Conservation (phyloP, 2,113 vertebrate species). For the Arenaria interpres region DNA sequence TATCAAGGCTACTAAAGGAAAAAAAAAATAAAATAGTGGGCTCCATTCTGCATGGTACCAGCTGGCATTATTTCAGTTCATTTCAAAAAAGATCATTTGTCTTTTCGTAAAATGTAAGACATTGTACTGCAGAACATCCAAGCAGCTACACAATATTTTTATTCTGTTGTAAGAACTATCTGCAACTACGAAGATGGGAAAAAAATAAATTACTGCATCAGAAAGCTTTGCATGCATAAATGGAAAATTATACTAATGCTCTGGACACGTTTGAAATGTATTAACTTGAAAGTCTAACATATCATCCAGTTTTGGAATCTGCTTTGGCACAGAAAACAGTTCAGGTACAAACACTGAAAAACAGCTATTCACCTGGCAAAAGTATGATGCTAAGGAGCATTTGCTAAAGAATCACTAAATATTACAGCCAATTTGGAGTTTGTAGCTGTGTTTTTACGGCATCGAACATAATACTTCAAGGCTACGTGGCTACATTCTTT, state of each 20-base stretch:
- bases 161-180: neutral
- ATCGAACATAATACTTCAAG: neutral
- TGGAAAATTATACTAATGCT: neutral
- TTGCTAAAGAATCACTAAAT: neutral
- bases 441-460: neutral
- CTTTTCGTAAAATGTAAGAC: neutral
- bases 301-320: neutral
- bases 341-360: neutral
- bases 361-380: neutral
- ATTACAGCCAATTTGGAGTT: neutral
- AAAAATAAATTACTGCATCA: neutral
- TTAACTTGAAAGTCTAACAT: neutral
- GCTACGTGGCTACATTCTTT: neutral
- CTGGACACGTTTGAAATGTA: neutral
- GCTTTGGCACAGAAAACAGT: neutral
- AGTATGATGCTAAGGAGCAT: neutral
- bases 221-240: neutral
- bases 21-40: neutral
- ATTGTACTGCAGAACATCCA: conserved; percentile 1
- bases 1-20: neutral
- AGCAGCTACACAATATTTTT: neutral
- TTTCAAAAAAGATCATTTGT: conserved; percentile 29
- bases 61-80: conserved; percentile 32
- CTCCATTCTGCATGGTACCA: conserved; percentile 34
- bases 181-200: neutral